These are phyloP conservation scores for Cheilosia urbana DNA, from an alignment of 2,888 invertebrate species.

Conservation along the genomic window DNA sequence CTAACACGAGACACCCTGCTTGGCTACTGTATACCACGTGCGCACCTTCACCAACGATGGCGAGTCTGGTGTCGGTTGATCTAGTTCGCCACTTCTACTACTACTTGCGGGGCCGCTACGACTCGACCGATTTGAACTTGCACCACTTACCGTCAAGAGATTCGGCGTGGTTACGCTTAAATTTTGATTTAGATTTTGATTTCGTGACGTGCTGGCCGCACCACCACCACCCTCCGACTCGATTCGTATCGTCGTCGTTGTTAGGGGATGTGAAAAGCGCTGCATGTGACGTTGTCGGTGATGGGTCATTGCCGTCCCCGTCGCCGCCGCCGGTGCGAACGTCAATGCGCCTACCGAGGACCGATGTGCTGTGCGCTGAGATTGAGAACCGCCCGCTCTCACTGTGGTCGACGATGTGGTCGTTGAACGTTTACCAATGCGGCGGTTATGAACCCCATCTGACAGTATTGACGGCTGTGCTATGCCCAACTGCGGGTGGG, in stretches of 20 bases:
- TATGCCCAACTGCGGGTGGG: conserved; percentile 63
- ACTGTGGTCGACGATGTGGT: conserved; percentile 65
- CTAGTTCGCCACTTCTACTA: conserved; percentile 73
- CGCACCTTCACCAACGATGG: conserved; percentile 83
- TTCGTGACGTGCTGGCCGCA: conserved; percentile 44
- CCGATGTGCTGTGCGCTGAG: conserved; percentile 80
- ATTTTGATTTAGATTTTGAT: conserved; percentile 77
- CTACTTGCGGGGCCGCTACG: conserved; percentile 74
- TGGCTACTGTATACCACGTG: conserved; percentile 84
- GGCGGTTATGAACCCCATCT: conserved; percentile 72
- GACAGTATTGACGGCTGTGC: conserved; percentile 77
- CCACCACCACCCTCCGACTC: conserved; percentile 67
- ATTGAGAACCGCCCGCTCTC: conserved; percentile 78
- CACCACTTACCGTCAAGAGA: conserved; percentile 72
- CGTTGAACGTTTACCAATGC: conserved; percentile 74
- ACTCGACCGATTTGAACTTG: conserved; percentile 72
- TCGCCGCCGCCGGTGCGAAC: conserved; percentile 44
- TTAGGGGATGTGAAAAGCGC: conserved; percentile 63
- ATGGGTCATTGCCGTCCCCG: conserved; percentile 46
- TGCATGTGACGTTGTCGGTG: conserved; percentile 61
- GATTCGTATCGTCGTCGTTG: conserved; percentile 74
- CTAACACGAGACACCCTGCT: conserved; percentile 84
- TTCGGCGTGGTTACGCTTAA: conserved; percentile 71
- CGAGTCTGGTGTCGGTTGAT: conserved; percentile 80
- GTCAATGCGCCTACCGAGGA: conserved; percentile 77